Evolutionary conservation across 2,888 invertebrate genomes (phyloP).

Genomic region (Carterocephalus palaemon): DNA sequence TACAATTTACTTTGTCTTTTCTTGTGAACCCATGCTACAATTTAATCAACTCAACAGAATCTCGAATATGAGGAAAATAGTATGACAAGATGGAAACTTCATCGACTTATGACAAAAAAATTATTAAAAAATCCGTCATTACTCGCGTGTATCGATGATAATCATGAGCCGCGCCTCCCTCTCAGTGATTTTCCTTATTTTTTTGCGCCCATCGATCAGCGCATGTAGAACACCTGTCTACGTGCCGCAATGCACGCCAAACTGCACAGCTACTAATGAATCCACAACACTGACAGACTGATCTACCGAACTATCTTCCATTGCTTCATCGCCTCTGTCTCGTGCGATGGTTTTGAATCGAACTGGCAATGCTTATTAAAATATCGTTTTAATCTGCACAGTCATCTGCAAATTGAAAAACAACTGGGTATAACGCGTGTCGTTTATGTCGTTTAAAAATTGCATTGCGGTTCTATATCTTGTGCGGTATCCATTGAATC

Average conservation of each 20-base stretch:
- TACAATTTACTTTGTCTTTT: slow-evolving; percentile 5
- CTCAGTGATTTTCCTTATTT: slow-evolving; percentile 42
- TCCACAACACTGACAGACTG: slow-evolving; percentile 11
- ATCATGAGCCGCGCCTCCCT: slow-evolving; percentile 39
- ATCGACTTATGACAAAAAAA: slow-evolving; percentile 1
- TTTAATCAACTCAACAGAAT: background rate
- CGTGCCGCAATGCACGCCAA: slow-evolving; percentile 50
- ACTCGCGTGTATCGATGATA: slow-evolving; percentile 36
- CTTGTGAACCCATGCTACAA: background rate
- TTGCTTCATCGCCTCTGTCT: slow-evolving; percentile 9
- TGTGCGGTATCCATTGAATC: slow-evolving; percentile 6
- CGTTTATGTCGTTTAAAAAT: slow-evolving; percentile 12
- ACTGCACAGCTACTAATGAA: slow-evolving; percentile 9
- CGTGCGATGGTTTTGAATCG: background rate
- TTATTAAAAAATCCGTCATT: slow-evolving; percentile 29
- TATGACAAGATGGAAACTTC: slow-evolving; percentile 12
- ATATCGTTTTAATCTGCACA: background rate
- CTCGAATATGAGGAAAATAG: no score
- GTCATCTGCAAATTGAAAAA: slow-evolving; percentile 14
- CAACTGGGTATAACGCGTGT: slow-evolving; percentile 13
- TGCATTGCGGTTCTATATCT: slow-evolving; percentile 1
- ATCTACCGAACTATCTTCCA: slow-evolving; percentile 20
- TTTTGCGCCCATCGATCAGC: slow-evolving; percentile 45
- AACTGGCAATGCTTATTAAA: slow-evolving; percentile 26
- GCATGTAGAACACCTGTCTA: slow-evolving; percentile 53